phyloP scores from a whole-genome alignment of 2,888 invertebrate genomes.

The Melinaea marsaeus region DNA sequence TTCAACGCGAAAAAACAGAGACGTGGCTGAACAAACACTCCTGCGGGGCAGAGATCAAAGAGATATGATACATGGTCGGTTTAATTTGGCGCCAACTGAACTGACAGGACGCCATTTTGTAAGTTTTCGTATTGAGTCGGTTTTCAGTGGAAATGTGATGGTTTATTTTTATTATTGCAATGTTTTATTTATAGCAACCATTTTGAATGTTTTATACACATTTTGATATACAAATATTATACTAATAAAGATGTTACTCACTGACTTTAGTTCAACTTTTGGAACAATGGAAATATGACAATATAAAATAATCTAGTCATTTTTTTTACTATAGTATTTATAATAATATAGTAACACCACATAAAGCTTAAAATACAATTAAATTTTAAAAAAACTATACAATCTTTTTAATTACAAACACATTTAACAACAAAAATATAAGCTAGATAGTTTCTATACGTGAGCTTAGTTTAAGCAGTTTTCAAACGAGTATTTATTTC shows the following conservation, averaged over 20 bases:
- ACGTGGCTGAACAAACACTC: conserved; percentile 61
- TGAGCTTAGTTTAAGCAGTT: background rate
- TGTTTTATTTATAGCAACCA: background rate
- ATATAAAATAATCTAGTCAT: too few species aligned
- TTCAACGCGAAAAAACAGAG: conserved; percentile 70
- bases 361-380: too few species aligned
- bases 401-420: too few species aligned
- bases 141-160: conserved; percentile 24
- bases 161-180: conserved; percentile 5
- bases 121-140: conserved; percentile 45
- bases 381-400: too few species aligned
- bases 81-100: conserved; percentile 72
- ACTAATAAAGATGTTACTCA: too few species aligned
- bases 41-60: conserved; percentile 67
- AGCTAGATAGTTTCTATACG: too few species aligned
- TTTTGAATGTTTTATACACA: background rate
- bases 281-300: too few species aligned
- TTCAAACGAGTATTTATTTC: background rate
- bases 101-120: conserved; percentile 68
- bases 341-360: too few species aligned
- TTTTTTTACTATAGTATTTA: too few species aligned
- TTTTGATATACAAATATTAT: too few species aligned
- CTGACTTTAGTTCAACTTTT: too few species aligned
- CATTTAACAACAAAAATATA: too few species aligned
- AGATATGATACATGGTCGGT: conserved; percentile 69